phyloP scores from a whole-genome alignment of 2,113 vertebrate species.

The Scytalopus superciliaris region DNA sequence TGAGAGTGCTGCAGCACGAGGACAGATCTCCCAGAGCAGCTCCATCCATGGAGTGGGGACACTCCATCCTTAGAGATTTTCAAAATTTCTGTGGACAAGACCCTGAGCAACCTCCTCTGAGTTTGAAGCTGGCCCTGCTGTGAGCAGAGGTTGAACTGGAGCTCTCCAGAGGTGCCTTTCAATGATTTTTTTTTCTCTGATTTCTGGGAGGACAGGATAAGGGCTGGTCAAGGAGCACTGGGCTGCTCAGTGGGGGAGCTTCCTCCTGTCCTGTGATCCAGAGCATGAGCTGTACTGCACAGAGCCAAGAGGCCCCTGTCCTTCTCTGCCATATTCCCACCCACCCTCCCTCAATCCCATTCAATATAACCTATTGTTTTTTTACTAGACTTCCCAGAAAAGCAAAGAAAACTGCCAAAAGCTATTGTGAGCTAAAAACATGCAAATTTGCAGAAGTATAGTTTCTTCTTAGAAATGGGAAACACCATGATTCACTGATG shows the following conservation, averaged over 20 bases:
- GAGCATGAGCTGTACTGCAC: fast-evolving
- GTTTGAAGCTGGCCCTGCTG: not conserved
- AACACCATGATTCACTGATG: not conserved
- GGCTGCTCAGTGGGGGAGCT: not conserved
- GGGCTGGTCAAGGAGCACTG: not conserved
- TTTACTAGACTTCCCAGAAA: not conserved
- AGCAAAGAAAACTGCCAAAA: not conserved
- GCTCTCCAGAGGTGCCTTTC: not conserved
- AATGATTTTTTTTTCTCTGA: not conserved
- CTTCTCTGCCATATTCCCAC: not conserved
- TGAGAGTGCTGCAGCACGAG: fast-evolving
- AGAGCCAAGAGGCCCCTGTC: not conserved
- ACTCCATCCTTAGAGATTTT: not conserved
- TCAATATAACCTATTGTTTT: not conserved
- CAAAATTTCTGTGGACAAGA: not conserved
- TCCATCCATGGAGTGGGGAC: not conserved
- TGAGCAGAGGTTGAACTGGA: not conserved
- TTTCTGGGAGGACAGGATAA: not conserved
- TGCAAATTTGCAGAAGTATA: not conserved
- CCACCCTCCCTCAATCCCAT: not conserved
- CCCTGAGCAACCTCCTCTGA: not conserved
- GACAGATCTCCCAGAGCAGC: not conserved
- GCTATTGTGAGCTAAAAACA: not conserved
- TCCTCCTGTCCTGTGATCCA: not conserved
- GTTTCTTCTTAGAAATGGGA: not conserved